Conservation (phyloP, 53 echinoderm and acorn worm genomes). For the Holothuria scabra region DNA sequence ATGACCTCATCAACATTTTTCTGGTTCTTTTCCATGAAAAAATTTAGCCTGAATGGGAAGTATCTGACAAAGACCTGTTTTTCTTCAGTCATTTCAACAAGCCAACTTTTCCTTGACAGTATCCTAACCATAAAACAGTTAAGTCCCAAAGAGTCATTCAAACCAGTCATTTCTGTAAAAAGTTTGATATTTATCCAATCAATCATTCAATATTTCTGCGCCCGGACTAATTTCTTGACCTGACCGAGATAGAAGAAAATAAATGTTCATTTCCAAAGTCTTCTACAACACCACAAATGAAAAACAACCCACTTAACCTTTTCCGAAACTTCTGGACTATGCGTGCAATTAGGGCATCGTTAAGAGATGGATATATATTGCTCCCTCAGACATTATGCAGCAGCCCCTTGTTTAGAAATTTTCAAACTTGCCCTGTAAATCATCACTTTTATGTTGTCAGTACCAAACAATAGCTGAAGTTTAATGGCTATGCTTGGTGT, state of each 20-base stretch:
- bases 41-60: too few species aligned
- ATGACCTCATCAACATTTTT: too few species aligned
- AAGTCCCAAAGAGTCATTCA: too few species aligned
- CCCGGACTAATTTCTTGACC: slow-evolving; percentile 17
- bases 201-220: too few species aligned
- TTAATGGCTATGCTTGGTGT: neutral
- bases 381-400: slow-evolving; percentile 31
- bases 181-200: neutral
- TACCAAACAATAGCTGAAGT: neutral
- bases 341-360: slow-evolving; percentile 36
- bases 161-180: neutral
- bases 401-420: slow-evolving; percentile 36
- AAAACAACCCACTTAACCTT: slow-evolving; percentile 43
- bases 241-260: slow-evolving; percentile 28
- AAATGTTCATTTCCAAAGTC: slow-evolving; percentile 1
- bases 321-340: slow-evolving; percentile 21
- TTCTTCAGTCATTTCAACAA: too few species aligned
- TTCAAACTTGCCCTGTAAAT: slow-evolving; percentile 25
- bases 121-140: too few species aligned
- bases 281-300: slow-evolving; percentile 7
- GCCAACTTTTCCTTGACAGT: too few species aligned
- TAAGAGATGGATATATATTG: slow-evolving; percentile 33
- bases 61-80: too few species aligned
- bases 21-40: too few species aligned
- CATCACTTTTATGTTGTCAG: slow-evolving; percentile 12